phyloP scores from a whole-genome alignment of 2,888 invertebrate species.

The Callinectes sapidus region DNA sequence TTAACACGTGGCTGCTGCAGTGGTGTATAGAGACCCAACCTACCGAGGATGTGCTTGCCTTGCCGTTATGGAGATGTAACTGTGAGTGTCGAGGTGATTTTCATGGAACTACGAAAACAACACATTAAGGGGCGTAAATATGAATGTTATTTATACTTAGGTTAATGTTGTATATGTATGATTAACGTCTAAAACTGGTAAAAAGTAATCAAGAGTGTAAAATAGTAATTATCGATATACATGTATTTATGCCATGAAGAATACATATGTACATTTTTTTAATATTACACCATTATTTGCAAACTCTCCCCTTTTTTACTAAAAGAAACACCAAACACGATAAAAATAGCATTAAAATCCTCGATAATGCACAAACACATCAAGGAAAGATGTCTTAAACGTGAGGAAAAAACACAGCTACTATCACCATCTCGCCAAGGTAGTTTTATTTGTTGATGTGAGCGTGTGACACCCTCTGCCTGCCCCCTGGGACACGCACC shows the following conservation, averaged over 20 bases:
- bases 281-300: not conserved
- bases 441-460: not conserved
- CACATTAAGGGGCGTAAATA: not conserved
- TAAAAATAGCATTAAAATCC: too few species aligned
- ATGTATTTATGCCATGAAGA: too few species aligned
- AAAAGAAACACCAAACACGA: too few species aligned
- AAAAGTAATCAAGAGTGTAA: not conserved
- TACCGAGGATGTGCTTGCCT: not conserved
- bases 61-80: not conserved
- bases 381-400: not conserved
- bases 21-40: not conserved
- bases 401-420: not conserved
- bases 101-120: not conserved
- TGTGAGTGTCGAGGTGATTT: not conserved
- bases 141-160: not conserved
- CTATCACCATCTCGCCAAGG: not conserved
- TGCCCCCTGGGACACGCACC: not conserved
- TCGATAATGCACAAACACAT: too few species aligned
- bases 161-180: too few species aligned
- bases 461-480: not conserved
- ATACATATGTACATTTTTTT: not conserved
- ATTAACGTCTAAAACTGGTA: not conserved
- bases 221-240: not conserved
- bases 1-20: not conserved
- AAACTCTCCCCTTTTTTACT: too few species aligned